Conservation (phyloP, 2,113 vertebrate species). For the Urocolius indicus region DNA sequence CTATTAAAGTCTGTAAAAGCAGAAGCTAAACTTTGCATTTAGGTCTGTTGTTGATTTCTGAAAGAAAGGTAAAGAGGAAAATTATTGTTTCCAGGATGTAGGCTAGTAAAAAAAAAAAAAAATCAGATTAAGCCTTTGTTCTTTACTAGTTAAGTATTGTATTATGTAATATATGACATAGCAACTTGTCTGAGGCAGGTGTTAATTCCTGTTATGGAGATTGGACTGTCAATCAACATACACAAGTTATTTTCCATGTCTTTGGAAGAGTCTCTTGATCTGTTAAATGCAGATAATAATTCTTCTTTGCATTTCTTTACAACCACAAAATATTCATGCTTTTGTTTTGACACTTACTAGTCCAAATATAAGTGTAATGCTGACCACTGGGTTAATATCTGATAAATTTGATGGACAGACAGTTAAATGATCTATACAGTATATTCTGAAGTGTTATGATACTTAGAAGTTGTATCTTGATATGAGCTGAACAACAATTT, state of each 20-base stretch:
- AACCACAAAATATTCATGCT: not conserved
- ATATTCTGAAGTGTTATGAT: not conserved
- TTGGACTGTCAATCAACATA: not conserved
- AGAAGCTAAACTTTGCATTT: not conserved
- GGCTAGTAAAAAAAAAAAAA: not conserved
- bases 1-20: slow-evolving; percentile 19
- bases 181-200: not conserved
- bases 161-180: not conserved
- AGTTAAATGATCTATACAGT: not conserved
- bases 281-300: not conserved
- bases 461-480: not conserved
- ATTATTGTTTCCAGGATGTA: not conserved
- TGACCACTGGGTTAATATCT: not conserved
- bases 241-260: not conserved
- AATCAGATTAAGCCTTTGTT: not conserved
- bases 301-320: not conserved
- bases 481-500: not conserved
- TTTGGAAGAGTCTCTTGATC: not conserved
- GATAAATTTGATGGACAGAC: not conserved
- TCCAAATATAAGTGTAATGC: not conserved
- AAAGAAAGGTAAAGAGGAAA: not conserved
- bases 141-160: not conserved
- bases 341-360: not conserved
- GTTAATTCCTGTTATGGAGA: not conserved
- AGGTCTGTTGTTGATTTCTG: not conserved